A percentile compares a stretch with the other conserved stretches of the same genome.
These are phyloP conservation scores for Pseudocheirus occidentalis DNA, from an alignment of 2,797 vertebrate species.

Conservation along the genomic window DNA sequence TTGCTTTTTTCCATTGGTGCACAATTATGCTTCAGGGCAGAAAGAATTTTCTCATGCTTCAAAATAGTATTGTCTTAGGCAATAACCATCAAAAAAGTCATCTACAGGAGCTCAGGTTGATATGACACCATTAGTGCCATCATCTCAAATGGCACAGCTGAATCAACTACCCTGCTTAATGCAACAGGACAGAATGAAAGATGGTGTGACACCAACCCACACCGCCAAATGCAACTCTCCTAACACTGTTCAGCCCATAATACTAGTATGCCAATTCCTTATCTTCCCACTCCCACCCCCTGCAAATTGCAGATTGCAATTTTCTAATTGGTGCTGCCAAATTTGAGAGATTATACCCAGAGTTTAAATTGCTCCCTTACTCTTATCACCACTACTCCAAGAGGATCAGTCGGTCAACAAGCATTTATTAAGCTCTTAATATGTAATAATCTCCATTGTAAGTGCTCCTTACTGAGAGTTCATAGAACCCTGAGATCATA, in stretches of 20 bases:
- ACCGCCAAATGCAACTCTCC: neutral
- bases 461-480: neutral
- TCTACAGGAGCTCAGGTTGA: neutral
- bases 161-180: neutral
- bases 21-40: conserved; percentile 58
- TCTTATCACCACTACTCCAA: conserved; percentile 25
- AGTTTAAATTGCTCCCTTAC: conserved; percentile 32
- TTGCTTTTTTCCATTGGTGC: conserved; percentile 61
- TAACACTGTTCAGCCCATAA: neutral
- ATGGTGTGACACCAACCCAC: neutral
- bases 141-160: conserved; percentile 16
- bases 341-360: conserved; percentile 26
- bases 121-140: conserved; percentile 12
- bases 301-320: conserved; percentile 23
- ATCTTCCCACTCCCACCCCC: neutral
- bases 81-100: conserved; percentile 50
- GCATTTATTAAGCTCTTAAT: neutral
- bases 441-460: neutral
- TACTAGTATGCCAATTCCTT: neutral
- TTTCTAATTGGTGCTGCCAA: conserved; percentile 34
- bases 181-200: neutral
- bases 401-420: neutral
- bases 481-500: neutral
- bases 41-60: conserved; percentile 58
- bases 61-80: conserved; percentile 58